phyloP scores from a whole-genome alignment of 2,113 vertebrate genomes.

The Muntiacus muntjak region DNA sequence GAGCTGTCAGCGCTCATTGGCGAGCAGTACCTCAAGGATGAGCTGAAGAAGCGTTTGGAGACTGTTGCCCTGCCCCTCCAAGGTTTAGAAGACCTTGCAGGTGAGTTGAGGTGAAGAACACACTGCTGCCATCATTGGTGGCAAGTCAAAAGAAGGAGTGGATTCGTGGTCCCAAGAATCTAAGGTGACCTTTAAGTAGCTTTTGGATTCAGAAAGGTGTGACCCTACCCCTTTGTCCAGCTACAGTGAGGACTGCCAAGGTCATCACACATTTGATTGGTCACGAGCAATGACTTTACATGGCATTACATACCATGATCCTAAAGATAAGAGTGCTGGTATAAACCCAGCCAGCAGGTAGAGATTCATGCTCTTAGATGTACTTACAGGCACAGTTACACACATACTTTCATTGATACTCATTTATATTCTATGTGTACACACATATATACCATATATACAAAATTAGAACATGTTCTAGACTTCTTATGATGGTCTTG shows the following conservation, averaged over 20 bases:
- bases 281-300: background rate
- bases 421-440: background rate
- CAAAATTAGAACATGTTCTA: background rate
- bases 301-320: background rate
- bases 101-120: slow-evolving; percentile 76
- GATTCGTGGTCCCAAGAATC: background rate
- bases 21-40: slow-evolving; percentile 96
- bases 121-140: background rate
- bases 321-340: background rate
- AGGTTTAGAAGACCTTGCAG: slow-evolving; percentile 94
- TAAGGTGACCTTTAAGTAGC: background rate
- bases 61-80: slow-evolving; percentile 90
- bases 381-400: background rate
- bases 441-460: background rate
- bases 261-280: background rate
- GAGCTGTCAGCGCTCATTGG: slow-evolving; percentile 92
- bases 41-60: slow-evolving; percentile 92
- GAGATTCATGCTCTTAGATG: background rate
- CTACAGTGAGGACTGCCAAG: background rate
- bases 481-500: background rate
- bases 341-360: background rate
- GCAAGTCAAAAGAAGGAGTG: background rate
- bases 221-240: background rate
- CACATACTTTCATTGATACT: background rate
- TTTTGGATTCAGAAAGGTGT: background rate